A percentile compares a stretch with the other conserved stretches of the same genome.
These are phyloP conservation scores for Torymus texanus DNA, from an alignment of 2,888 invertebrate species.

Conservation along the genomic window DNA sequence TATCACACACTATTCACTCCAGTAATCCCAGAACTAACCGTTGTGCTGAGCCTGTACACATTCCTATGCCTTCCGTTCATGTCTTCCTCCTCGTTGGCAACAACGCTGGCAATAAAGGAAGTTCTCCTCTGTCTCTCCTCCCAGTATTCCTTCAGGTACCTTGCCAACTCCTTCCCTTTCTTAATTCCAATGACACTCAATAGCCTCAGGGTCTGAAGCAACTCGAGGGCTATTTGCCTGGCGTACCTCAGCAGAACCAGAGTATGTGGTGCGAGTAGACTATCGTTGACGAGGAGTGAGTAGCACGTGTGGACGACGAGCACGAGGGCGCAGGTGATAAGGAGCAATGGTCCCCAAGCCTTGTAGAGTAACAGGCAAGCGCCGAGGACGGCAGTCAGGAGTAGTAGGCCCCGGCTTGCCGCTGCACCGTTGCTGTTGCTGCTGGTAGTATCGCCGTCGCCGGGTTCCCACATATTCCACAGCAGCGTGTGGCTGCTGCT, in stretches of 20 bases:
- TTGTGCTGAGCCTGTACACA: slow-evolving; percentile 51
- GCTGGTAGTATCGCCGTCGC: slow-evolving; percentile 17
- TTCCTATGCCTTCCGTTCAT: slow-evolving; percentile 49
- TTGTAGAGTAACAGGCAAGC: slow-evolving; percentile 68
- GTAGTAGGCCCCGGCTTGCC: slow-evolving; percentile 64
- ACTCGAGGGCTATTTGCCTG: slow-evolving; percentile 56
- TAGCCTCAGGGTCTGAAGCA: slow-evolving; percentile 39
- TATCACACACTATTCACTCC: neutral
- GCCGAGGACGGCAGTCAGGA: slow-evolving; percentile 68
- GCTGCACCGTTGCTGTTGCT: slow-evolving; percentile 1
- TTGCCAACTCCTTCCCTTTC: neutral
- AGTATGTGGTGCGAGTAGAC: slow-evolving; percentile 66
- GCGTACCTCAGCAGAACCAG: slow-evolving; percentile 58
- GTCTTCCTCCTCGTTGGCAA: slow-evolving; percentile 13
- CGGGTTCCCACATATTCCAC: slow-evolving; percentile 54
- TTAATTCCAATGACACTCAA: slow-evolving; percentile 11
- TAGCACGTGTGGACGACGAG: slow-evolving; percentile 68
- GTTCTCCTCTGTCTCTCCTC: neutral
- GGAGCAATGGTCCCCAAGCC: slow-evolving; percentile 68
- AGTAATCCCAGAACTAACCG: slow-evolving; percentile 28
- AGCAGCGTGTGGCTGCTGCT: slow-evolving; percentile 36
- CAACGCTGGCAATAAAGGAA: neutral
- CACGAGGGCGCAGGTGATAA: slow-evolving; percentile 64
- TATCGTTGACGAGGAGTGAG: slow-evolving; percentile 68
- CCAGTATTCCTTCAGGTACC: slow-evolving; percentile 15